These are phyloP conservation scores for Sylvia atricapilla DNA, from an alignment of 2,113 vertebrate genomes.

Conservation along the genomic window DNA sequence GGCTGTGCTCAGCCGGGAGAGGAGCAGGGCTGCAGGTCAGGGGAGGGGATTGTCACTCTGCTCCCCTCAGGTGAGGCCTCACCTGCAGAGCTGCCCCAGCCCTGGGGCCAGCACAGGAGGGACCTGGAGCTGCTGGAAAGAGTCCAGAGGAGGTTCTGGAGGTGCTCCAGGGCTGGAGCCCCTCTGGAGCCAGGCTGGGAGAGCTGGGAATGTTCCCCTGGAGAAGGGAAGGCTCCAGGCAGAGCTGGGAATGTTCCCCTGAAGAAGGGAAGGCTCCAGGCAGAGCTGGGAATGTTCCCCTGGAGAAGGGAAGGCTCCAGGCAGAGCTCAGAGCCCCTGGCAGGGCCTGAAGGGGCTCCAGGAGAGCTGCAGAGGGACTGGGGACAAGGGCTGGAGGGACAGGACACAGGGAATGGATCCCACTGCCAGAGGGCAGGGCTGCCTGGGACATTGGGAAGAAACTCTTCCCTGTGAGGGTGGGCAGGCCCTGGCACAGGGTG, in stretches of 20 bases:
- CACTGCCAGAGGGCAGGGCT: background rate
- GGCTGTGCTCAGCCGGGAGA: background rate
- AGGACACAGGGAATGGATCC: background rate
- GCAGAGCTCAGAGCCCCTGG: background rate
- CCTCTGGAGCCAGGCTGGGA: background rate
- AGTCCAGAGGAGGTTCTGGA: rapidly evolving
- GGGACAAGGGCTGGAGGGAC: background rate
- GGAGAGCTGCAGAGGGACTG: background rate
- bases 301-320: background rate
- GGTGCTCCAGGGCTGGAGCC: background rate
- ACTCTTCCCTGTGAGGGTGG: background rate
- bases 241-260: rapidly evolving
- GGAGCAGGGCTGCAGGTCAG: background rate
- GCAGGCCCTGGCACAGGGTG: background rate
- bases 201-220: rapidly evolving
- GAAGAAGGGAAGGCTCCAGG: background rate
- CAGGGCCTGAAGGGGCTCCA: background rate
- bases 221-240: background rate
- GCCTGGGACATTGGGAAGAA: background rate
- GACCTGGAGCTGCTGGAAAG: background rate
- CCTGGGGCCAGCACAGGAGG: background rate
- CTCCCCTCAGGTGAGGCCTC: background rate
- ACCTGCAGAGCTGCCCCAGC: background rate
- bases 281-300: rapidly evolving
- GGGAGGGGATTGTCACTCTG: background rate